phyloP scores from a whole-genome alignment of 1,140 invertebrate genomes.

The Zophobas atratus region DNA sequence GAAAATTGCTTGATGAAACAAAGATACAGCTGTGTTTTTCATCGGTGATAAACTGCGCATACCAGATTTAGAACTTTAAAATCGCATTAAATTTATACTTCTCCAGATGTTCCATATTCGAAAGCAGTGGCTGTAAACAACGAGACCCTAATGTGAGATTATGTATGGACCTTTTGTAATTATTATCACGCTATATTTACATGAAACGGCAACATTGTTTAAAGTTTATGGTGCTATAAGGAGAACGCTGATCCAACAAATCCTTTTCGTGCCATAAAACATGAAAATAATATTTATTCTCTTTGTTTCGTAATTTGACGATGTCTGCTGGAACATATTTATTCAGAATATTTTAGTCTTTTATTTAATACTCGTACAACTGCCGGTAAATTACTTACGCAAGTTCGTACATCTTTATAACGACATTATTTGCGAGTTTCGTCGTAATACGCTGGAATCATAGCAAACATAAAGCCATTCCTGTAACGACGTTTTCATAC shows the following conservation, averaged over 20 bases:
- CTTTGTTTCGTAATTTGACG: slow-evolving; percentile 2
- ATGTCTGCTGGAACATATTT: neutral
- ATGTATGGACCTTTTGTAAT: slow-evolving; percentile 35
- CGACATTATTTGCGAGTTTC: too few species aligned
- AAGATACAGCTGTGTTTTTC: neutral
- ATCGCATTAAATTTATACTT: slow-evolving; percentile 26
- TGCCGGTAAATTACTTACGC: too few species aligned
- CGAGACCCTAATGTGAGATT: slow-evolving; percentile 19
- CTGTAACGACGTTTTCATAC: too few species aligned
- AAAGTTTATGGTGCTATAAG: slow-evolving; percentile 34
- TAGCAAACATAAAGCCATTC: too few species aligned
- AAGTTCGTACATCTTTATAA: too few species aligned
- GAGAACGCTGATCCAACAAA: slow-evolving; percentile 26
- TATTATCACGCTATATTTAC: slow-evolving; percentile 31
- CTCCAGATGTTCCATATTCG: slow-evolving; percentile 3
- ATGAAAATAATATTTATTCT: slow-evolving; percentile 10
- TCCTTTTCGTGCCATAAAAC: slow-evolving; percentile 24
- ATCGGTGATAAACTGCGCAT: neutral
- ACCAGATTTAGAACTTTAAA: too few species aligned
- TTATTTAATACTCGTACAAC: neutral
- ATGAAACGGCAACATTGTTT: slow-evolving; percentile 19
- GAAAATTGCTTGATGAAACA: too few species aligned
- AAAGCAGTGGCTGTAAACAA: slow-evolving; percentile 29
- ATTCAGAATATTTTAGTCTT: neutral
- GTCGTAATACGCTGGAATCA: too few species aligned